phyloP scores from a whole-genome alignment of 2,888 invertebrate species.

The Lasioglossum marginatum region DNA sequence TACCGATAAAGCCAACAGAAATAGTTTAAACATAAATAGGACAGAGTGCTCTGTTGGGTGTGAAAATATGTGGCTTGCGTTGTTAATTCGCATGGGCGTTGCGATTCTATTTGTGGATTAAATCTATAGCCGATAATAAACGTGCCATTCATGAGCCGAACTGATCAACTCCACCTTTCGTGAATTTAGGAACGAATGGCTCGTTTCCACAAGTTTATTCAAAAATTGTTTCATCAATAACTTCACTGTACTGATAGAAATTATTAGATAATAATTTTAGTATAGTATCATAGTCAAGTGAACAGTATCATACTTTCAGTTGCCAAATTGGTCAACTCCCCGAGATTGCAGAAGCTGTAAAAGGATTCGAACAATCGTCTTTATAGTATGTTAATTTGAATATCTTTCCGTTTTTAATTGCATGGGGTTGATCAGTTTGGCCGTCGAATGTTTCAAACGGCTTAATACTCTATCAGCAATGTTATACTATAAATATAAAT shows the following conservation, averaged over 20 bases:
- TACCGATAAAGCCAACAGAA: background rate
- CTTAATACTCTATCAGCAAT: background rate
- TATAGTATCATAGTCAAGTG: background rate
- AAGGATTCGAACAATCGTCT: background rate
- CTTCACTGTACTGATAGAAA: background rate
- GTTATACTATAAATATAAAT: background rate
- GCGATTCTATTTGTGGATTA: background rate
- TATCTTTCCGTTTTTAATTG: background rate
- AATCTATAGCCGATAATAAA: background rate
- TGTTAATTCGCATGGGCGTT: constrained; percentile 16
- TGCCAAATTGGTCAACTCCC: background rate
- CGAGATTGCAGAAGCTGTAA: background rate
- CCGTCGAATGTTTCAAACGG: background rate
- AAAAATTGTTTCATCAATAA: background rate
- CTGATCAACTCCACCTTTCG: background rate
- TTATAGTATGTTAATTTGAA: too few species aligned
- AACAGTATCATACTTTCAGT: background rate
- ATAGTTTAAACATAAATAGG: constrained; percentile 4
- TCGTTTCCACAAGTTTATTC: background rate
- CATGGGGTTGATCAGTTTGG: background rate
- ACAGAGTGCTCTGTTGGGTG: background rate
- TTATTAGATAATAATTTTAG: background rate
- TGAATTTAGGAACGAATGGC: background rate
- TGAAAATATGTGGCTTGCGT: background rate
- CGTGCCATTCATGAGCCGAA: background rate